A percentile compares a stretch with the other conserved stretches of the same genome.
phyloP scores from a whole-genome alignment of 1,140 invertebrate species.

The Zaprionus davidi region DNA sequence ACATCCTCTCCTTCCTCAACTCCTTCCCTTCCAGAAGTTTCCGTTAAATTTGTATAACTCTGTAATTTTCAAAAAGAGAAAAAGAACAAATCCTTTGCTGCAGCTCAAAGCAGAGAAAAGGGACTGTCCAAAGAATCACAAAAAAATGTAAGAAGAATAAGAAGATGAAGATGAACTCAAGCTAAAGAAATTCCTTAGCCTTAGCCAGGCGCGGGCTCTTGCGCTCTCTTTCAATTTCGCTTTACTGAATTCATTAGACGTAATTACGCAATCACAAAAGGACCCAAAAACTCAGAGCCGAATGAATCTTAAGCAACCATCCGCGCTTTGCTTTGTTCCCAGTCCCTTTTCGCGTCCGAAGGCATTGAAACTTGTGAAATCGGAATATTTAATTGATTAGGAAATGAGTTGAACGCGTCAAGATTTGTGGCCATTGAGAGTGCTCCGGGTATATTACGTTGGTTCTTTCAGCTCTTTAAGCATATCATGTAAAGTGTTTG shows the following conservation, averaged over 20 bases:
- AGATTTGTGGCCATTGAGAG: slow-evolving; percentile 38
- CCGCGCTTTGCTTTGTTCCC: slow-evolving; percentile 23
- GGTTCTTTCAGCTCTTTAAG: neutral
- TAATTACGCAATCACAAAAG: slow-evolving; percentile 76
- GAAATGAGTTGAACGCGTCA: slow-evolving; percentile 60
- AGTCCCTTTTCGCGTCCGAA: neutral
- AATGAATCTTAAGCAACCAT: slow-evolving; percentile 41
- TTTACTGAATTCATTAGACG: slow-evolving; percentile 75
- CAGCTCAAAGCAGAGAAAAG: slow-evolving; percentile 19
- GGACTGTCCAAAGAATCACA: slow-evolving; percentile 4
- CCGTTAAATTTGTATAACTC: slow-evolving; percentile 49
- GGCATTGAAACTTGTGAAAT: slow-evolving; percentile 47
- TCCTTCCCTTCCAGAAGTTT: slow-evolving; percentile 1
- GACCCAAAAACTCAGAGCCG: slow-evolving; percentile 26
- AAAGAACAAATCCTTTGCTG: slow-evolving; percentile 45
- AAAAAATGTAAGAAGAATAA: slow-evolving; percentile 14
- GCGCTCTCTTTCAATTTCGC: slow-evolving; percentile 58
- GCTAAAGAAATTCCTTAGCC: slow-evolving; percentile 23
- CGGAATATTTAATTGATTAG: slow-evolving; percentile 78
- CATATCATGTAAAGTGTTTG: neutral
- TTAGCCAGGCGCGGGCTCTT: slow-evolving; percentile 10
- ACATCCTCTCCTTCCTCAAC: neutral
- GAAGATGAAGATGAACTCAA: neutral
- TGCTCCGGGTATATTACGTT: slow-evolving; percentile 4
- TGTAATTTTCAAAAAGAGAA: slow-evolving; percentile 5